phyloP scores from a whole-genome alignment of 1,140 invertebrate species.

The Periplaneta americana region DNA sequence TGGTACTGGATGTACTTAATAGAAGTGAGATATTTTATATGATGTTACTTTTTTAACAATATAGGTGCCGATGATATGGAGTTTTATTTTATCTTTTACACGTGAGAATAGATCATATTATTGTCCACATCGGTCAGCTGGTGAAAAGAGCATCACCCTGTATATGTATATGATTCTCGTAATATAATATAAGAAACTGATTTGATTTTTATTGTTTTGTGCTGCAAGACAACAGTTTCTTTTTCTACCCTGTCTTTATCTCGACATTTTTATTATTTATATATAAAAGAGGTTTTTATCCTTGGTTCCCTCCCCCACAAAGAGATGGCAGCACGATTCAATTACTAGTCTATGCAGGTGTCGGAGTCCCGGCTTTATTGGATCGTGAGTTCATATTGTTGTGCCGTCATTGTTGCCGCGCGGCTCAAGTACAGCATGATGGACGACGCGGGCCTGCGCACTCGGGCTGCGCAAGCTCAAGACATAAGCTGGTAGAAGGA shows the following conservation, averaged over 20 bases:
- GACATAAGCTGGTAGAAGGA: too few relatives aligned
- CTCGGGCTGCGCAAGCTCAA: not conserved
- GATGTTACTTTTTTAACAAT: too few relatives aligned
- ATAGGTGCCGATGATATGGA: too few relatives aligned
- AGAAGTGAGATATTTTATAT: too few relatives aligned
- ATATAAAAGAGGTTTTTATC: not conserved
- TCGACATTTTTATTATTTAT: not conserved
- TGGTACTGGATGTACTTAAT: too few relatives aligned
- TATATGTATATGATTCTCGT: not conserved
- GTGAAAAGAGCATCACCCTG: not conserved
- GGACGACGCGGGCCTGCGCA: not conserved
- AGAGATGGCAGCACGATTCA: not conserved
- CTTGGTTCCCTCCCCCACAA: not conserved
- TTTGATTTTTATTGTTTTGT: not conserved
- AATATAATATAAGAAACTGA: not conserved
- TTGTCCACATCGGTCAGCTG: too few relatives aligned
- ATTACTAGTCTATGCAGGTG: not conserved
- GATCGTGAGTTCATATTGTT: not conserved
- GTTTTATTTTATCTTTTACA: too few relatives aligned
- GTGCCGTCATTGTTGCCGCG: not conserved
- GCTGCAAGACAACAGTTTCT: not conserved
- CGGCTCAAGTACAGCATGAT: not conserved
- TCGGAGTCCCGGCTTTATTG: not conserved
- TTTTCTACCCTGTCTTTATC: not conserved
- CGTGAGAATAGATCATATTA: too few relatives aligned